Evolutionary conservation across 2,888 invertebrate species (phyloP).

Genomic region (Cryptocheilus praepositus): DNA sequence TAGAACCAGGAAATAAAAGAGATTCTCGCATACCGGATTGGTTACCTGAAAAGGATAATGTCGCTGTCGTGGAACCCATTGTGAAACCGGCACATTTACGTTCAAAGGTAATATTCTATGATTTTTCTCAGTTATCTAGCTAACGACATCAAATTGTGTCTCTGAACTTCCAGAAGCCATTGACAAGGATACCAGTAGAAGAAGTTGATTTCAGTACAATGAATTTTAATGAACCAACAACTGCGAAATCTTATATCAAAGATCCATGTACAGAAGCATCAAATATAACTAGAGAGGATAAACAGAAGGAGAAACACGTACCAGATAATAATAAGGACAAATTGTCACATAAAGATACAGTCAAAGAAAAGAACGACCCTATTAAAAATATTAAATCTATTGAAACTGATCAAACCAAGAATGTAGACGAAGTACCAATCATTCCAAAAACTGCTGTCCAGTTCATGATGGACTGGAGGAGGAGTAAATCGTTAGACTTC

Average conservation of each 20-base stretch:
- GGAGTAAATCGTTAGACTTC: constrained; percentile 75
- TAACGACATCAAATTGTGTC: constrained; percentile 19
- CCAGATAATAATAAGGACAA: background rate
- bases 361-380: background rate
- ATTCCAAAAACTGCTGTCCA: constrained; percentile 81
- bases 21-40: constrained; percentile 71
- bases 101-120: constrained; percentile 77
- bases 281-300: background rate
- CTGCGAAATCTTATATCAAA: constrained; percentile 3
- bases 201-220: constrained; percentile 65
- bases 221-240: constrained; percentile 13
- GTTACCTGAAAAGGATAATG: constrained; percentile 73
- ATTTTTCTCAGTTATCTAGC: constrained; percentile 18
- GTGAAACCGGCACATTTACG: constrained; percentile 81
- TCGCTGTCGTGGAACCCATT: constrained; percentile 75
- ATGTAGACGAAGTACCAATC: constrained; percentile 62
- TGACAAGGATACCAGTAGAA: constrained; percentile 77
- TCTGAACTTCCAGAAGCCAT: constrained; percentile 75
- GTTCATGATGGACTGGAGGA: constrained; percentile 81
- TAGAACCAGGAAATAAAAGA: constrained; percentile 34
- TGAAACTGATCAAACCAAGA: too few species aligned
- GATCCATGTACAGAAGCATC: constrained; percentile 2
- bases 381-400: background rate
- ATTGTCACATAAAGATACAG: background rate
- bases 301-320: constrained; percentile 11